phyloP scores from a whole-genome alignment of 2,113 vertebrate genomes.

The Chloroceryle aenea region DNA sequence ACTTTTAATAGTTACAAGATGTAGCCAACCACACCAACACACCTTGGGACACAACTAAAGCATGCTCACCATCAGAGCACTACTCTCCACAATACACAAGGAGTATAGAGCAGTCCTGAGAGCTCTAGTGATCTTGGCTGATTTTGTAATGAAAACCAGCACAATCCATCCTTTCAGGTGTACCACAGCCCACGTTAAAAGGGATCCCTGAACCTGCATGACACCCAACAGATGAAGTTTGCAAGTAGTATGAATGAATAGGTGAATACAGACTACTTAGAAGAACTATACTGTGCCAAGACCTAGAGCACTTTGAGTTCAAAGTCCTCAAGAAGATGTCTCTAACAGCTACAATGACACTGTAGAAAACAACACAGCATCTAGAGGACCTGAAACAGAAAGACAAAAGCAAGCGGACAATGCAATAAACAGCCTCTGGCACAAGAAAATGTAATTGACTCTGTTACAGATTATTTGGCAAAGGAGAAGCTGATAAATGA shows the following conservation, averaged over 20 bases:
- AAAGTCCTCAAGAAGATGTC: not conserved
- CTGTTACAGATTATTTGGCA: conserved; percentile 29
- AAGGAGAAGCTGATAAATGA: not conserved
- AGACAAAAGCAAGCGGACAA: not conserved
- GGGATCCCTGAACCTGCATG: not conserved
- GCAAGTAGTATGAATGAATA: not conserved
- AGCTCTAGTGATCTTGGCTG: not conserved
- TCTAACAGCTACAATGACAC: not conserved
- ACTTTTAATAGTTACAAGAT: not conserved
- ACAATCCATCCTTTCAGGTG: not conserved
- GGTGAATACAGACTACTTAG: not conserved
- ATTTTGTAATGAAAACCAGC: not conserved
- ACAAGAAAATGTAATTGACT: conserved; percentile 4
- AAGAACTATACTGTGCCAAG: not conserved
- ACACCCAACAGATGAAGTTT: not conserved
- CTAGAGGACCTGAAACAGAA: not conserved
- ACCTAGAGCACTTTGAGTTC: not conserved
- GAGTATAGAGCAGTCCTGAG: accelerated
- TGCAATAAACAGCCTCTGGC: not conserved
- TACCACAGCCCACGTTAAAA: not conserved
- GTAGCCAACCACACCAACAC: not conserved
- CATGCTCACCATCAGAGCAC: not conserved
- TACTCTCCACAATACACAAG: not conserved
- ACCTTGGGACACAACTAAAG: not conserved
- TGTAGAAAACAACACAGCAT: not conserved